phyloP scores from a whole-genome alignment of 2,888 invertebrate species.

The Cremastinae sp. region DNA sequence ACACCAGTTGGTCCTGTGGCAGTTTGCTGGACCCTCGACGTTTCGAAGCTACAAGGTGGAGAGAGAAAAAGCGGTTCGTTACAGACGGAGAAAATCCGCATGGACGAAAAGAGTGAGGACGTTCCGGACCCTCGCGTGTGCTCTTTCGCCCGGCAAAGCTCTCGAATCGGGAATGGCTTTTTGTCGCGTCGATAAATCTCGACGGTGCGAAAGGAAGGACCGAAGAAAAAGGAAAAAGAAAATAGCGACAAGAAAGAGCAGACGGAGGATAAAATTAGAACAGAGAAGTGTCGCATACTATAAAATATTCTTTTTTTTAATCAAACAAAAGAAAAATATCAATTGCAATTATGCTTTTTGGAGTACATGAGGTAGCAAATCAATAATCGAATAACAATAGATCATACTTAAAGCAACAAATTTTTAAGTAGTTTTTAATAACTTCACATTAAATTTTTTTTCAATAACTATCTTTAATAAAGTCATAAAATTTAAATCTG shows the following conservation, averaged over 20 bases:
- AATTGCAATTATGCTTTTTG: too few relatives aligned
- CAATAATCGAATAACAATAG: too few relatives aligned
- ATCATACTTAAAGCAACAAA: too few relatives aligned
- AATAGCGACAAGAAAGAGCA: conserved; percentile 1
- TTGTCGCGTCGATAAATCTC: conserved; percentile 59
- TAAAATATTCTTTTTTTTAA: too few relatives aligned
- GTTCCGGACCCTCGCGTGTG: conserved; percentile 25
- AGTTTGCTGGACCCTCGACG: conserved; percentile 33
- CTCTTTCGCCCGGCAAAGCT: conserved; percentile 42
- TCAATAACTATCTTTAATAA: too few relatives aligned
- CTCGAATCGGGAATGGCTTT: conserved; percentile 54
- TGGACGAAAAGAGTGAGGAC: conserved; percentile 38
- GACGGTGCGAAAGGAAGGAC: conserved; percentile 36
- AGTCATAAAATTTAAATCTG: too few relatives aligned
- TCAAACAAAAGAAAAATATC: too few relatives aligned
- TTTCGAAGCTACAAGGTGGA: conserved; percentile 4
- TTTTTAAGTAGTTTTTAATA: too few relatives aligned
- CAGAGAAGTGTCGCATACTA: background rate
- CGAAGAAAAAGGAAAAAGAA: conserved; percentile 14
- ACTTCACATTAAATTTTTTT: too few relatives aligned
- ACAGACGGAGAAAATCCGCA: conserved; percentile 8
- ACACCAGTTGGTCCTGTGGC: conserved; percentile 48
- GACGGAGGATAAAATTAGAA: conserved; percentile 4
- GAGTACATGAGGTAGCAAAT: too few relatives aligned
- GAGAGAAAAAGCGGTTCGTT: conserved; percentile 5